Percentiles rank a stretch among this genome's conserved stretches.
Conservation (phyloP, 2,888 invertebrate genomes). For the Lithophane socia region DNA sequence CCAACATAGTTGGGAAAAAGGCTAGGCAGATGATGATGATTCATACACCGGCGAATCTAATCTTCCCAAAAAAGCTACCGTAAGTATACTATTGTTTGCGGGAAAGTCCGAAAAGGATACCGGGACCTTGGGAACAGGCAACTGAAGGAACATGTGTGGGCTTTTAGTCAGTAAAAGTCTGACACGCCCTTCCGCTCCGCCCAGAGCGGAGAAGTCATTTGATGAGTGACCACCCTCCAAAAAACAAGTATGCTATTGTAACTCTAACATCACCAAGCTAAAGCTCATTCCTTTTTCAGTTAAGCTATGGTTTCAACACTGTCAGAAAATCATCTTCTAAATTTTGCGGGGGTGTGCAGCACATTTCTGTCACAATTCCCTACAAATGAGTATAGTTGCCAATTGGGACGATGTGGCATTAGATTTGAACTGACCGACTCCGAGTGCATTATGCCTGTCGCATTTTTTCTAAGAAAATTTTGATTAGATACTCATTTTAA, state of each 20-base stretch:
- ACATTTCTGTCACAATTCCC: slow-evolving; percentile 15
- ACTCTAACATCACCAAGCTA: background rate
- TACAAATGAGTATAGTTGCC: slow-evolving; percentile 35
- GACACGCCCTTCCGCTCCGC: no score
- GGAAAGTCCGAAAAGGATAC: no score
- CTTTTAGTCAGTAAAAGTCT: no score
- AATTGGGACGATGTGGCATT: slow-evolving; percentile 40
- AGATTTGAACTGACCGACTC: slow-evolving; percentile 38
- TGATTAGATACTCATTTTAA: slow-evolving; percentile 9
- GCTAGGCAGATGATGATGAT: no score
- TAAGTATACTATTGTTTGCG: no score
- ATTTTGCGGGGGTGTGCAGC: background rate
- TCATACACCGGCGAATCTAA: background rate
- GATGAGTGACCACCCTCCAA: no score
- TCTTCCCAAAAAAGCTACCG: background rate
- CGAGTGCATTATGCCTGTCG: slow-evolving; percentile 32
- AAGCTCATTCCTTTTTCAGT: background rate
- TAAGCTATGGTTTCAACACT: background rate
- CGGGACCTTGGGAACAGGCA: no score
- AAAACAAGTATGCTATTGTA: background rate
- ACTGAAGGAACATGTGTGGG: no score
- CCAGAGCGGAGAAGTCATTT: no score
- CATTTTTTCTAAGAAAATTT: slow-evolving; percentile 37
- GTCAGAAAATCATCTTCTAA: background rate
- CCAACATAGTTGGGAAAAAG: no score